Conservation (phyloP, 2,888 invertebrate species). For the Aporophyla lueneburgensis region DNA sequence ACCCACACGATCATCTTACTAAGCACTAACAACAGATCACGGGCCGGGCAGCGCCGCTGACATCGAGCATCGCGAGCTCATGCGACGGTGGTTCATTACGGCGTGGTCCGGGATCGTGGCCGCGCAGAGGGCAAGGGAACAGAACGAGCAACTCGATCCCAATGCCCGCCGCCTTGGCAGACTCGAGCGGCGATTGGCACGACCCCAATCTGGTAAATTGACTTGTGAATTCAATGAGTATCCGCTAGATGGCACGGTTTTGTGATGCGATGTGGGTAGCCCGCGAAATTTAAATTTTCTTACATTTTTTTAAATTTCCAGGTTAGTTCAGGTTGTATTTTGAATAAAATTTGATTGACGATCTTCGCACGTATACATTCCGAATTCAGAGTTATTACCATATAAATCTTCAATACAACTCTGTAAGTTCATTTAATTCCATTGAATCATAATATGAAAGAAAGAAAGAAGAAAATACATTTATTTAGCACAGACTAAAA, state of each 20-base stretch:
- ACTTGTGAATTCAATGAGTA: neutral
- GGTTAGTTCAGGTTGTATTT: too few relatives aligned
- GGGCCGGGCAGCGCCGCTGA: constrained; percentile 68
- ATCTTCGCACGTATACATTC: too few relatives aligned
- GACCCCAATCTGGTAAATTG: constrained; percentile 81
- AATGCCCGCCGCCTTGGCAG: constrained; percentile 74
- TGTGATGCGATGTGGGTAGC: neutral
- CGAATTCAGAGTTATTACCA: too few relatives aligned
- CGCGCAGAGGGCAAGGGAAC: constrained; percentile 79
- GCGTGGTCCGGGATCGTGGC: constrained; percentile 85
- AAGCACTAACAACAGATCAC: constrained; percentile 63
- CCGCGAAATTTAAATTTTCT: too few relatives aligned
- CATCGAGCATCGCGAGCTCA: constrained; percentile 84
- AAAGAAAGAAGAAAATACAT: too few relatives aligned
- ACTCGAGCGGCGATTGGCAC: constrained; percentile 77
- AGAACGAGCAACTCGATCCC: constrained; percentile 72
- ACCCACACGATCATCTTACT: constrained; percentile 43
- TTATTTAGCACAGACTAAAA: too few relatives aligned
- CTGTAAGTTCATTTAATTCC: too few relatives aligned
- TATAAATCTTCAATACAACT: too few relatives aligned
- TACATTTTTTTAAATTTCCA: too few relatives aligned
- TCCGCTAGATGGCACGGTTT: constrained; percentile 14
- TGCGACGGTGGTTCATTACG: constrained; percentile 88
- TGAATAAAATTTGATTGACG: too few relatives aligned
- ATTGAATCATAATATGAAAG: too few relatives aligned